Evolutionary conservation across 2,888 invertebrate species (phyloP), one percentile per base, ranked within the genome.

Genomic region (Phaonia tiefii): DNA sequence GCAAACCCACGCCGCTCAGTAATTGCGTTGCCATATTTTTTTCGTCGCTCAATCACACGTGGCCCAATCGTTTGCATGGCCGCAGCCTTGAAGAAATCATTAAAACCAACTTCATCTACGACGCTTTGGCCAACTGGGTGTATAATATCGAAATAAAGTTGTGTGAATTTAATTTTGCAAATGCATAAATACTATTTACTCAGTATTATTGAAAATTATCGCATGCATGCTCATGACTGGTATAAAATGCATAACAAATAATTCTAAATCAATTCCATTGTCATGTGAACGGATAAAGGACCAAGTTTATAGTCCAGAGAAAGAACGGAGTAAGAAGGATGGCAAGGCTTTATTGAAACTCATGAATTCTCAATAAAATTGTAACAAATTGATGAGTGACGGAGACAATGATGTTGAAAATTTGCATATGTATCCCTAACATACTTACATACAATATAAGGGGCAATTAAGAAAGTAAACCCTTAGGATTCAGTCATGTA

Each of bases 151-250:
- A 71, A 39, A 78, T 75, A 75, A 78, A 58, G 39, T 78, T 78
- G 69, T 72, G 60, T 51, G 75, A 72, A 78, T 75, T 25, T 78
- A 69, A 81, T 78, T 78, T 75, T 25, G 42, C 58, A 78, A 81
- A 69, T 78, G 67, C 67, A 78, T 75, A 78, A 78, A 75, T 81
- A 69, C 58, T 75, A 67, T 81, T 81, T 78, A 78, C 76, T 71
- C 66, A 74, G 72, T 69, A 69, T 72, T 72, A 73, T 81, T 81
- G 67, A 63, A 72, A 78, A 72, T 72, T 49, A 15, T 46, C 54
- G 11, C 37, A 63, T 20, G 39, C 22, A 39, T 63, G 63, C 22
- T 63, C 63, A 63, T 42, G 63, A 39, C 63, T 63, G 4, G 63
- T 8, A 11, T 63, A 63, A 20, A 76, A 75, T 77, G 72, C 71